phyloP scores from a whole-genome alignment of 2,888 invertebrate species.

The Orthosia gothica region DNA sequence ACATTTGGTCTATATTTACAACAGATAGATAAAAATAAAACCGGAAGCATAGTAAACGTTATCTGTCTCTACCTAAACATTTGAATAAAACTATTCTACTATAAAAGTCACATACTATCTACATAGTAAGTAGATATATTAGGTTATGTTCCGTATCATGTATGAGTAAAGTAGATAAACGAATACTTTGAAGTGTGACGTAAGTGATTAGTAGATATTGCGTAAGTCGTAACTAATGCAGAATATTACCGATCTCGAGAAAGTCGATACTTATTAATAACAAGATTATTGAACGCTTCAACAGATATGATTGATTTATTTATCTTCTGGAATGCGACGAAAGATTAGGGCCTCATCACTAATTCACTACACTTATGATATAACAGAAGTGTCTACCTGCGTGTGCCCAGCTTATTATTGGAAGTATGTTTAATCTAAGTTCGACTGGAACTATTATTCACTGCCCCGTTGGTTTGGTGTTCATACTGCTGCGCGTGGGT shows the following conservation, averaged over 20 bases:
- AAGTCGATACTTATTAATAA: slow-evolving; percentile 46
- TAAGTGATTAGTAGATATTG: slow-evolving; percentile 33
- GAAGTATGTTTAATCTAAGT: no score
- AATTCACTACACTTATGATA: no score
- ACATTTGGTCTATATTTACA: not conserved
- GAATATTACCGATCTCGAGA: slow-evolving; percentile 54
- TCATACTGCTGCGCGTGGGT: no score
- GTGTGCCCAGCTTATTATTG: no score
- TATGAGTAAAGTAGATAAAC: slow-evolving; percentile 12
- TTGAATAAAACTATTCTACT: not conserved
- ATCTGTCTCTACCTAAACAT: not conserved
- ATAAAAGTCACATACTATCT: not conserved
- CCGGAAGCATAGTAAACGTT: slow-evolving; percentile 1
- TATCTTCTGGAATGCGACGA: not conserved
- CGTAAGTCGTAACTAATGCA: slow-evolving; percentile 42
- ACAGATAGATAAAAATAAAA: not conserved
- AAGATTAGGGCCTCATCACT: not conserved
- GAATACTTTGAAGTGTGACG: slow-evolving; percentile 37
- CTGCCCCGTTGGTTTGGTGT: no score
- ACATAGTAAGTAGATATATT: no score
- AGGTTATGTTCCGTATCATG: not conserved
- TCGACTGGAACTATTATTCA: no score
- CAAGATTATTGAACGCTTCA: slow-evolving; percentile 35
- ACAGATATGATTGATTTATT: slow-evolving; percentile 4
- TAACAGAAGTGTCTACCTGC: no score